phyloP scores from a whole-genome alignment of 2,888 invertebrate genomes.

The Phanerotoma sp. region DNA sequence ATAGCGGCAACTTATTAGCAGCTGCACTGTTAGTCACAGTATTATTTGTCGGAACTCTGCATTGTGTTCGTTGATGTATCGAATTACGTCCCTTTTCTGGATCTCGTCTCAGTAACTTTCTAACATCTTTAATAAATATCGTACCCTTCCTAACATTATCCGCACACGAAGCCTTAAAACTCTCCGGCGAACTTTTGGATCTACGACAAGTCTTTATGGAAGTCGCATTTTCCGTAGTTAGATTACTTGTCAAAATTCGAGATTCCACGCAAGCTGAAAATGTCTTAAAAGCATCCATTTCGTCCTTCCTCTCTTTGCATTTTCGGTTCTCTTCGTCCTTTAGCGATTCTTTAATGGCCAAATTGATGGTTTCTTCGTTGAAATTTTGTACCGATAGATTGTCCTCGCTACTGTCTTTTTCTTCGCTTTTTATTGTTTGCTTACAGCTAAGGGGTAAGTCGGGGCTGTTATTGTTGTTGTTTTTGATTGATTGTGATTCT shows the following conservation, averaged over 20 bases:
- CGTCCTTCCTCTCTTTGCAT: background rate
- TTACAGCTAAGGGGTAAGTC: too few species aligned
- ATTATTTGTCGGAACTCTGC: slow-evolving; percentile 21
- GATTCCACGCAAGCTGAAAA: background rate
- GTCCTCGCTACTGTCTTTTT: slow-evolving; percentile 10
- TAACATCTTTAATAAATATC: slow-evolving; percentile 32
- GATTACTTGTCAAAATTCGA: background rate
- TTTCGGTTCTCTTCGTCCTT: slow-evolving; percentile 30
- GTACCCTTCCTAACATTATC: slow-evolving; percentile 9
- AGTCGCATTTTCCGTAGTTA: background rate
- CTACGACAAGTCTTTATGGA: background rate
- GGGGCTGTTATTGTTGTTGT: too few species aligned
- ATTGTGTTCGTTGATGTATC: slow-evolving; percentile 13
- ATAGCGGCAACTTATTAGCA: background rate
- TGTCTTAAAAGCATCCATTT: slow-evolving; percentile 2
- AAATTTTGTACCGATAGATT: background rate
- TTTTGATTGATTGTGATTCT: too few species aligned
- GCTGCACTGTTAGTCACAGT: background rate
- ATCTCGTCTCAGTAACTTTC: slow-evolving; percentile 26
- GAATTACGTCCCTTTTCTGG: slow-evolving; percentile 2
- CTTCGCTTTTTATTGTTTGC: slow-evolving; percentile 21
- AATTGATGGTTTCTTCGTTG: slow-evolving; percentile 27
- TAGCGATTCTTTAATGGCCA: slow-evolving; percentile 35
- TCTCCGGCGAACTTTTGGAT: slow-evolving; percentile 3
- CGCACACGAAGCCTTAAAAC: slow-evolving; percentile 6